phyloP scores from a whole-genome alignment of 2,888 invertebrate species.

The Cephonodes hylas region DNA sequence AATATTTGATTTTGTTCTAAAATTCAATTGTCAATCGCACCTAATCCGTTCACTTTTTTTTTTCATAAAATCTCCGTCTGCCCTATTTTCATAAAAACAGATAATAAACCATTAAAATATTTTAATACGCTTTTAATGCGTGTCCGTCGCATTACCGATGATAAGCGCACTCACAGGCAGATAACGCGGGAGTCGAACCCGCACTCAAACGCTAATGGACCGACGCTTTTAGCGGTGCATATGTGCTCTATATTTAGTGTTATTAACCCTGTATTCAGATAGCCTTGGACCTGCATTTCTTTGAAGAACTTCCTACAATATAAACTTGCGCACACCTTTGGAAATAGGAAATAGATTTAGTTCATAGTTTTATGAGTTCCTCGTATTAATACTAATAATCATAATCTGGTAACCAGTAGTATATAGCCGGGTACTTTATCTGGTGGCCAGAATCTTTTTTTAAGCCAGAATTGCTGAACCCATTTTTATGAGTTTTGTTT shows the following conservation, averaged over 20 bases:
- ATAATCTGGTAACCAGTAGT: no score
- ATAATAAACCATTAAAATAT: slow-evolving; percentile 6
- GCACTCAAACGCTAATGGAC: slow-evolving; percentile 15
- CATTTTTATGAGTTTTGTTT: no score
- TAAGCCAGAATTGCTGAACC: no score
- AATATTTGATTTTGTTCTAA: not conserved
- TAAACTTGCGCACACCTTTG: no score
- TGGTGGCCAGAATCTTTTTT: no score
- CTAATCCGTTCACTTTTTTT: not conserved
- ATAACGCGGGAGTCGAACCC: slow-evolving; percentile 21
- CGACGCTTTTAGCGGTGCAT: slow-evolving; percentile 5
- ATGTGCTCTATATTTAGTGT: slow-evolving; percentile 7
- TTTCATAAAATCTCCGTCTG: not conserved
- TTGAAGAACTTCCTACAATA: not conserved
- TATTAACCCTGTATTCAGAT: not conserved
- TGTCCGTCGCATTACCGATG: slow-evolving; percentile 8
- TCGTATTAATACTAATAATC: not conserved
- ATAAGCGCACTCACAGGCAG: slow-evolving; percentile 17
- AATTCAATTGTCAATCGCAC: not conserved
- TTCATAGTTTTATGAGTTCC: not conserved
- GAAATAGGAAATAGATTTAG: no score
- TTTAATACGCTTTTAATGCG: slow-evolving; percentile 10
- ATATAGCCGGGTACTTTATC: no score
- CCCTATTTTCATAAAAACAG: slow-evolving; percentile 9
- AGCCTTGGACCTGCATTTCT: slow-evolving; percentile 7